phyloP scores from a whole-genome alignment of 2,888 invertebrate species.

The Ceramica pisi region DNA sequence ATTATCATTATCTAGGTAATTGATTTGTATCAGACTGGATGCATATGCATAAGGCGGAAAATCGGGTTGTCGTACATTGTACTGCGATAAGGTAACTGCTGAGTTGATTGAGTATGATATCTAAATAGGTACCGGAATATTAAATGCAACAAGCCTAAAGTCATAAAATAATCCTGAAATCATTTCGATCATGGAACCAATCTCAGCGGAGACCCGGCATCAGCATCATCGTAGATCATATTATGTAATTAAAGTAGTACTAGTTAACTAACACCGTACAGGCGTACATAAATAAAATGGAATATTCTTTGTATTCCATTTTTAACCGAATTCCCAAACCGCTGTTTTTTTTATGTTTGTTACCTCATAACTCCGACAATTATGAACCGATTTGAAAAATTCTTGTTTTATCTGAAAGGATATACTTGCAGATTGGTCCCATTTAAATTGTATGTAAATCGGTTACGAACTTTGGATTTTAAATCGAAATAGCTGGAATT shows the following conservation, averaged over 20 bases:
- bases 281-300: no score
- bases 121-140: background rate
- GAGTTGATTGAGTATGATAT: background rate
- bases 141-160: background rate
- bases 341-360: no score
- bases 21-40: background rate
- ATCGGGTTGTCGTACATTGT: background rate
- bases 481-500: no score
- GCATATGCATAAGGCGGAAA: background rate
- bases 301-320: no score
- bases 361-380: no score
- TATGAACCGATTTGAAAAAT: no score
- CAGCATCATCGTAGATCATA: background rate
- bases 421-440: no score
- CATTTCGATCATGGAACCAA: background rate
- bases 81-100: background rate
- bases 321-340: no score
- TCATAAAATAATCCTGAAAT: background rate
- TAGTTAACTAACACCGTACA: no score
- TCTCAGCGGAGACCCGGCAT: background rate
- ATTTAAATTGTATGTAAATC: no score
- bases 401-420: no score
- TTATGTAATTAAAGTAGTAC: background rate
- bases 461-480: no score
- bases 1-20: slow-evolving; percentile 9